Evolutionary conservation across 2,888 invertebrate genomes (phyloP).

Genomic region (Pterostichus niger): DNA sequence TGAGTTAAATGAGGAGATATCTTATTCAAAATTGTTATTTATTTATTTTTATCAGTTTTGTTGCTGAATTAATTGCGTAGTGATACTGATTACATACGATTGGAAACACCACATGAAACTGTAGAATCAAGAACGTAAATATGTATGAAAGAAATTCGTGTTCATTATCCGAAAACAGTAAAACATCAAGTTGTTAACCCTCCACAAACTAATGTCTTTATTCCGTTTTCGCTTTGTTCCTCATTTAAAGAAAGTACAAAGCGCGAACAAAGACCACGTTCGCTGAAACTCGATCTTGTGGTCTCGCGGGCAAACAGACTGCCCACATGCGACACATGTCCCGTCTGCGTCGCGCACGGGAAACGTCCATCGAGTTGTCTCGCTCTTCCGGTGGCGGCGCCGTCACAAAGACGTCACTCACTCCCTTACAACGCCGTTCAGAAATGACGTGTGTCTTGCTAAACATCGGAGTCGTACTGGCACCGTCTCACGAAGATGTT

Average conservation of each 20-base stretch:
- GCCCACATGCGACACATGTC: constrained; percentile 46
- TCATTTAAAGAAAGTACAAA: constrained; percentile 4
- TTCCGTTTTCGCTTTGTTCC: constrained; percentile 1
- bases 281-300: constrained; percentile 42
- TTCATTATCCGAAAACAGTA: neutral
- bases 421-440: constrained; percentile 27
- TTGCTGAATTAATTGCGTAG: no score
- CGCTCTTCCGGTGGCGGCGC: constrained; percentile 57
- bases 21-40: no score
- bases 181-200: constrained; percentile 6
- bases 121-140: no score
- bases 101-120: no score
- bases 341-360: constrained; percentile 23
- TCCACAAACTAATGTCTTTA: constrained; percentile 4
- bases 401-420: constrained; percentile 65
- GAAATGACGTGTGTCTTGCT: constrained; percentile 52
- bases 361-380: constrained; percentile 31
- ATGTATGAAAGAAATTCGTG: no score
- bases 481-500: neutral
- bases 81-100: no score
- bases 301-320: constrained; percentile 40
- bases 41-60: no score
- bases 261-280: constrained; percentile 9
- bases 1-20: no score
- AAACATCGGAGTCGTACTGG: constrained; percentile 14